phyloP scores from a whole-genome alignment of 2,113 vertebrate genomes.

The Cyanocitta stelleri region DNA sequence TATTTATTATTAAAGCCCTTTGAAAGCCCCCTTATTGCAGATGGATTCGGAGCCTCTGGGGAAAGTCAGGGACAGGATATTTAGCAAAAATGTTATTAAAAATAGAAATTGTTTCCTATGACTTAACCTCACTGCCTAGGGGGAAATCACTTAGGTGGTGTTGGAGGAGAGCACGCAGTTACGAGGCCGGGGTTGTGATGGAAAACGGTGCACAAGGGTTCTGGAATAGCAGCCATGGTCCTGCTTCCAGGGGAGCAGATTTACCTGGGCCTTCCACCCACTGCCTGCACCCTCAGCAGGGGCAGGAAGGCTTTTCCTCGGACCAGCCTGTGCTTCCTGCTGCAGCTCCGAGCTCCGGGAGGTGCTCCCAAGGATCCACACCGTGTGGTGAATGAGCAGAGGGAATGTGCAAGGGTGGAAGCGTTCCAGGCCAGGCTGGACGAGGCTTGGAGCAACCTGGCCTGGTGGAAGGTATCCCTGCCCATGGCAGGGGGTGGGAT shows the following conservation, averaged over 20 bases:
- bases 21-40: constrained; percentile 44
- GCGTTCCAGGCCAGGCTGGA: rapidly evolving
- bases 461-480: neutral
- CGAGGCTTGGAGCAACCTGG: neutral
- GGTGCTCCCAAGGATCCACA: neutral
- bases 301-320: neutral
- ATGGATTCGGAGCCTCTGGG: constrained; percentile 19
- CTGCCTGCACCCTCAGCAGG: neutral
- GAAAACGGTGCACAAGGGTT: neutral
- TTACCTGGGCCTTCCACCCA: neutral
- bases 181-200: neutral
- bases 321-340: neutral
- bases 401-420: neutral
- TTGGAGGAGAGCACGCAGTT: neutral
- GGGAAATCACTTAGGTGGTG: constrained; percentile 23
- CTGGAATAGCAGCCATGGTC: neutral
- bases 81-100: constrained; percentile 64
- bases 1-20: constrained; percentile 57
- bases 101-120: constrained; percentile 57
- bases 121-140: constrained; percentile 39
- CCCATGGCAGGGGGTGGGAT: rapidly evolving
- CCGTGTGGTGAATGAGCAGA: rapidly evolving
- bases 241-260: neutral
- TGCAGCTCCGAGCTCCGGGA: neutral
- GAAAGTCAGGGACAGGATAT: constrained; percentile 57